Percentiles rank a stretch among this genome's conserved stretches.
Conservation (phyloP, 2,113 vertebrate species). For the Halcyon malimbica region DNA sequence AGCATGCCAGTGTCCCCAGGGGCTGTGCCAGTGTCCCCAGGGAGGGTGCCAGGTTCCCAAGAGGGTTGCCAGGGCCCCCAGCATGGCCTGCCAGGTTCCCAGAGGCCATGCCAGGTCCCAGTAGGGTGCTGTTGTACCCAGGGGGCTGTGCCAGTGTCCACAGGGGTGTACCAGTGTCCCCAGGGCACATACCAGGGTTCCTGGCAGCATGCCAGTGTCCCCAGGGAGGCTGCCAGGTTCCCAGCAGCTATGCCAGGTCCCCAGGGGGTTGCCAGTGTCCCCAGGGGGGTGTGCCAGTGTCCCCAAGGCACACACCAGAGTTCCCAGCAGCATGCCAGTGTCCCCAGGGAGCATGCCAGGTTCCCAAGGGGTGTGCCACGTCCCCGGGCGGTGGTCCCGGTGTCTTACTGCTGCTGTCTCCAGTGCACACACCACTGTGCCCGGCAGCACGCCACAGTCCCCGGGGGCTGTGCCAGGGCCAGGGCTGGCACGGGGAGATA, state of each 20-base stretch:
- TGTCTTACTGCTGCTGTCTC: neutral
- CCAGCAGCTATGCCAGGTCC: neutral
- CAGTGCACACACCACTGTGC: neutral
- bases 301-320: neutral
- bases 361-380: neutral
- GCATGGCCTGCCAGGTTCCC: neutral
- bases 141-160: no score
- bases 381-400: neutral
- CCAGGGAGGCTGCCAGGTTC: neutral
- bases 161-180: neutral
- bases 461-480: neutral
- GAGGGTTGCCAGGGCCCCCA: neutral
- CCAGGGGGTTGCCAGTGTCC: neutral
- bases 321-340: neutral
- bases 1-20: neutral
- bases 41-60: neutral
- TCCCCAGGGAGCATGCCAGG: neutral
- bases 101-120: neutral
- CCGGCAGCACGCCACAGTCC: neutral
- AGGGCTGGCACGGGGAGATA: accelerated
- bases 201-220: neutral
- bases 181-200: neutral
- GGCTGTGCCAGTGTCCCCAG: neutral
- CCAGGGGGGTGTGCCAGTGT: no score
- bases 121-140: neutral